Evolutionary conservation across 2,888 invertebrate genomes (phyloP).

Genomic region (Eupithecia subfuscata): DNA sequence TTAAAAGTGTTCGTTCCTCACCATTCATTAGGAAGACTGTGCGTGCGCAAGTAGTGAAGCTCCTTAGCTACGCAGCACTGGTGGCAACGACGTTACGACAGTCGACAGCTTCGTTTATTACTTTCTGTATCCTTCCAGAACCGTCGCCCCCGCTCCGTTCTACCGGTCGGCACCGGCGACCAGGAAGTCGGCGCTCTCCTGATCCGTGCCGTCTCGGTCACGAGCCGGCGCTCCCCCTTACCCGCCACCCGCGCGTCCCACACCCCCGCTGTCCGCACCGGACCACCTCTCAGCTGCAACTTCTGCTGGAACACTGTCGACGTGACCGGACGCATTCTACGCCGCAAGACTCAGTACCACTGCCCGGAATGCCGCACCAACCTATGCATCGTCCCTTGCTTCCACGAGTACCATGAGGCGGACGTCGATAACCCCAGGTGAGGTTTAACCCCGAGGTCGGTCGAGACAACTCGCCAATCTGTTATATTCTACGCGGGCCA

Average conservation of each 20-base stretch:
- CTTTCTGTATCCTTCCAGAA: constrained; percentile 41
- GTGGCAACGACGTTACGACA: background rate
- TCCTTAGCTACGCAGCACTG: background rate
- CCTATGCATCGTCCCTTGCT: constrained; percentile 94
- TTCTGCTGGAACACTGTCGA: constrained; percentile 96
- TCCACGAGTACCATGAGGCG: constrained; percentile 92
- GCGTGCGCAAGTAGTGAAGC: no score
- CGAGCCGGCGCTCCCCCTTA: constrained; percentile 52
- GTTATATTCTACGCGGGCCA: constrained; percentile 13
- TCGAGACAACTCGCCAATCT: constrained; percentile 10
- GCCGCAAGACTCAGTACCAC: constrained; percentile 94
- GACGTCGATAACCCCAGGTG: constrained; percentile 54
- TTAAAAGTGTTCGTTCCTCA: no score
- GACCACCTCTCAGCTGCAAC: constrained; percentile 94
- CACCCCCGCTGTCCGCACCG: constrained; percentile 92
- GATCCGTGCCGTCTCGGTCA: constrained; percentile 60
- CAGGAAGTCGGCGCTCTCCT: constrained; percentile 54
- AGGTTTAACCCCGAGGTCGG: constrained; percentile 15
- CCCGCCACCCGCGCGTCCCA: constrained; percentile 87
- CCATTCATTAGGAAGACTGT: background rate
- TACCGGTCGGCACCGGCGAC: constrained; percentile 35
- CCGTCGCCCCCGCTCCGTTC: constrained; percentile 46
- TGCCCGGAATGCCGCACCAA: constrained; percentile 96
- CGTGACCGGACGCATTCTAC: constrained; percentile 90
- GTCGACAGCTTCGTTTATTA: background rate